phyloP scores from a whole-genome alignment of 2,888 invertebrate genomes.

The Oxycera nigricornis region DNA sequence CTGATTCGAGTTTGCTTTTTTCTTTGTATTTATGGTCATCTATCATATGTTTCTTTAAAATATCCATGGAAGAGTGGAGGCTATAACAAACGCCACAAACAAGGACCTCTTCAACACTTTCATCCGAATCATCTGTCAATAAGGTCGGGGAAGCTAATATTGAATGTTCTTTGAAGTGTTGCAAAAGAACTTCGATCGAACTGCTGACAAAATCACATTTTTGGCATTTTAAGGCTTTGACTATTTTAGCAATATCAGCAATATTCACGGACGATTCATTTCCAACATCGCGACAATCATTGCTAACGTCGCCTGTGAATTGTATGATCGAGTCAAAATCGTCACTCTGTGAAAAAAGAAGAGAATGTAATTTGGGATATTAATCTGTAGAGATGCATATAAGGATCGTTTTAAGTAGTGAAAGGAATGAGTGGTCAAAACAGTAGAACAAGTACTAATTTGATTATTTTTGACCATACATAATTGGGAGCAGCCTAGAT shows the following conservation, averaged over 20 bases:
- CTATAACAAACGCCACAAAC: conserved; percentile 53
- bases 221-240: conserved; percentile 47
- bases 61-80: conserved; percentile 53
- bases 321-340: conserved; percentile 1
- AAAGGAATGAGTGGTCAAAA: too few species aligned
- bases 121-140: conserved; percentile 27
- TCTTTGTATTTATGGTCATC: conserved; percentile 52
- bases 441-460: too few species aligned
- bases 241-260: conserved; percentile 22
- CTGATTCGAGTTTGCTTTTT: neutral
- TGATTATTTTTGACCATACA: too few species aligned
- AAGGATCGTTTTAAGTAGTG: too few species aligned
- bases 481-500: too few species aligned
- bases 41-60: conserved; percentile 58
- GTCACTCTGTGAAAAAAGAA: neutral
- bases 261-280: neutral
- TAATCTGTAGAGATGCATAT: too few species aligned
- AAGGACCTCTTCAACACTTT: conserved; percentile 41
- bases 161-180: conserved; percentile 45
- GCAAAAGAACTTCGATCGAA: conserved; percentile 40
- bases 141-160: conserved; percentile 11
- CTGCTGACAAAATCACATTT: conserved; percentile 47
- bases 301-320: neutral
- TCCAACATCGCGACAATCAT: neutral
- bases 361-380: too few species aligned